Evolutionary conservation across 2,888 invertebrate genomes (phyloP), one percentile per base, ranked within the genome.

Genomic region (Orthonychiurus folsomi): DNA sequence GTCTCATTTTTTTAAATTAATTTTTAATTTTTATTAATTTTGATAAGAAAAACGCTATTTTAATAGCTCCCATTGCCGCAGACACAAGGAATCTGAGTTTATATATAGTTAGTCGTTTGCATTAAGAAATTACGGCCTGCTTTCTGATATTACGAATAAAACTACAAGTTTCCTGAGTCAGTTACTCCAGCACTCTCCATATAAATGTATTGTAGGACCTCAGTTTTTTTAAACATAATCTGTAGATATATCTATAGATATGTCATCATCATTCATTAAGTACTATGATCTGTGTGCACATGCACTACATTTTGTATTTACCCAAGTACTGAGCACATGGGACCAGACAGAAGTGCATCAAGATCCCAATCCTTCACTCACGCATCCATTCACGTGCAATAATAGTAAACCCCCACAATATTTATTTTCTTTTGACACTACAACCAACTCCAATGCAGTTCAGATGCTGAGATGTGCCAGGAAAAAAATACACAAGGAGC

Each of bases 371-470:
- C 18, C 18, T 18, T 47, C 18, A n/a, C n/a, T n/a, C n/a, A n/a
- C n/a, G n/a, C n/a, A n/a, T n/a, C n/a, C n/a, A n/a, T n/a, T n/a
- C n/a, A n/a, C n/a, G n/a, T n/a, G n/a, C n/a, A n/a, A n/a, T n/a
- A n/a, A n/a, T n/a, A n/a, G n/a, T n/a, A n/a, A n/a, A n/a, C n/a
- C n/a, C n/a, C n/a, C n/a, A n/a, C n/a, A n/a, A n/a, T 52, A 52
- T 21, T 52, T 26, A 56, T 57, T 28, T 23, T 12, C 57, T 56
- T 56, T 21, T 24, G 26, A n/a, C 23, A 21, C 25, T 56, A 25
- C 23, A 24, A 24, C 26, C 18, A 21, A 18, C 20, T 53, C 12
- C 20, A 18, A 48, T 12, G 48, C 48, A 48, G 12, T 15, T 48
- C 15, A 48, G 26, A 2, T 3, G n/a, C 25, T 25, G 26, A 55